Base-by-base conservation (phyloP, 2,797 vertebrate species). In the Pseudochaenichthys georgianus region DNA sequence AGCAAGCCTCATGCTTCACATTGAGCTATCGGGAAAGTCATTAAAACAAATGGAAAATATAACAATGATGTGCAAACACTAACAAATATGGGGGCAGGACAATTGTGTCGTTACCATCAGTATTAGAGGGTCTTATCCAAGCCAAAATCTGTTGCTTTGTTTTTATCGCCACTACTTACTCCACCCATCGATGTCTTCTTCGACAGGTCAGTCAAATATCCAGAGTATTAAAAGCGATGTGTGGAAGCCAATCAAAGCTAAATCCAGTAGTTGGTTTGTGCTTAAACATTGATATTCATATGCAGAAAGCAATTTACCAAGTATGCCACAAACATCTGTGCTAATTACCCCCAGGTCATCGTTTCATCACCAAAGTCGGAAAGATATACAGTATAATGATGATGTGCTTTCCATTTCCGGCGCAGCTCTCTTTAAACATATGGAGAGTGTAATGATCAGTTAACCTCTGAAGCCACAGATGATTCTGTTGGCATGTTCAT, bases 361-460 rank as follows among this genome's bases (percentile, higher is more conserved):
- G 17, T 78, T 85, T 87, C 70, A 81, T 88, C 77, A 77, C 72
- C 34, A 50, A 59, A 83, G 86, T 84, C 75, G 73, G 51, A 8
- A 38, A 55, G 38, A 87, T 83, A 71, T 38, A 38, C 34, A 9
- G 34, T 62, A 64, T 73, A 63, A 81, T 87, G 78, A 87, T 86
- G 79, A 75, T 76, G 57, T 59, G 54, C 43, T 53, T 69, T 80
- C 80, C 42, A 42, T 77, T 89, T 79, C 64, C 66, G 76, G 57
- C 3, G 2, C 66, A 51, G 84, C 73, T 68, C 64, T 81, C 64
- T 60, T 76, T 84, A 81, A 90, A 84, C 88, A 91, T 91, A 93
- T 83, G 90, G 91, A 70, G 76, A 75, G 79, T 88, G 81, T 93
- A 87, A 93, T 94, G 86, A 89, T 83, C 83, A 82, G 72, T 91